Percentiles rank a stretch among this genome's conserved stretches.
These are phyloP conservation scores for Kryptopterus vitreolus DNA, from an alignment of 2,797 vertebrate species.

Conservation along the genomic window DNA sequence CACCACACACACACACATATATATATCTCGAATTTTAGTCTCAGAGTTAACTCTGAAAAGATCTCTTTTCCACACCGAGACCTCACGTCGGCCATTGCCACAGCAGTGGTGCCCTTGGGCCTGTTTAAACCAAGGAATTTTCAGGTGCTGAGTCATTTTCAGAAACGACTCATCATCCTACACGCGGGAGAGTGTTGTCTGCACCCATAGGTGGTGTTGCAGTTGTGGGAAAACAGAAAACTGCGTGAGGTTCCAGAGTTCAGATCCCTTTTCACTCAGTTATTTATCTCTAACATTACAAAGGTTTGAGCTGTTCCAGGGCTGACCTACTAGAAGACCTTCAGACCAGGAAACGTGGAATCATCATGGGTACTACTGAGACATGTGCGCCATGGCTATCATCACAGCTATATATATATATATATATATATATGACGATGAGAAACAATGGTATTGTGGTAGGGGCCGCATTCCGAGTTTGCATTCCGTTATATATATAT, in stretches of 20 bases:
- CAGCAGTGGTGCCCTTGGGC: not conserved
- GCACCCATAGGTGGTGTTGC: not conserved
- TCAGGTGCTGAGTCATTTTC: not conserved
- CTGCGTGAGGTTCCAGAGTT: not conserved
- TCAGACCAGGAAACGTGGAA: not conserved
- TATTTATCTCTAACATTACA: not conserved
- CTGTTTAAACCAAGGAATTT: not conserved
- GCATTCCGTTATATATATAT: too few relatives aligned
- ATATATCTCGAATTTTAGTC: not conserved
- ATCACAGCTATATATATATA: too few relatives aligned
- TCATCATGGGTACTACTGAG: not conserved
- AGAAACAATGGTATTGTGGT: too few relatives aligned
- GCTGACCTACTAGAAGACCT: not conserved
- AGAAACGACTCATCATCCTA: not conserved
- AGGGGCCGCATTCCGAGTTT: too few relatives aligned
- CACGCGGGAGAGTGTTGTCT: not conserved
- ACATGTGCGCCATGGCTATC: not conserved
- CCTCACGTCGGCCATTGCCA: not conserved
- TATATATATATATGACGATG: too few relatives aligned
- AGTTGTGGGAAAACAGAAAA: conserved; percentile 5
- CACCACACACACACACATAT: not conserved
- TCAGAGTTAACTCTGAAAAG: not conserved
- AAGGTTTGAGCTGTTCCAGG: not conserved
- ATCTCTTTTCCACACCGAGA: not conserved
- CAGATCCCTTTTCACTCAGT: not conserved